Percentiles rank a stretch among this genome's conserved stretches.
Evolutionary conservation across 2,888 invertebrate genomes (phyloP).

Genomic region (Stenolophus ochropezus): DNA sequence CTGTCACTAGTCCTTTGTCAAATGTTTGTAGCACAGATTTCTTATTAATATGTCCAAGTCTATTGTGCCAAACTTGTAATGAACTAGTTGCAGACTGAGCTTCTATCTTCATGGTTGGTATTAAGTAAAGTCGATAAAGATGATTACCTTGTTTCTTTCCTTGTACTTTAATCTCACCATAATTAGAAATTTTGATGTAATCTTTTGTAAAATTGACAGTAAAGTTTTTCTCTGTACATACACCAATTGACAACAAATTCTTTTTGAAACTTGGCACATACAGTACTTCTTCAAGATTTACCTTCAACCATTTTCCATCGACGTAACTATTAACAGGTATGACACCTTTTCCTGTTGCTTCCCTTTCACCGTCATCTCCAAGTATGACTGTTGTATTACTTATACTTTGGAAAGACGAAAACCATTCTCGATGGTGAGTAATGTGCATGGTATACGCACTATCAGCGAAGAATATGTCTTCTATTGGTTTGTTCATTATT

Average conservation of each 20-base stretch:
- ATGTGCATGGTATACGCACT: no score
- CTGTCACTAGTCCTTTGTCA: conserved; percentile 55
- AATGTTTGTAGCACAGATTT: conserved; percentile 59
- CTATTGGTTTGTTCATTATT: no score
- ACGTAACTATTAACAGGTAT: no score
- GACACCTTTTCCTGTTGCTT: no score
- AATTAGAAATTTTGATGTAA: background rate
- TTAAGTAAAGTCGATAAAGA: background rate
- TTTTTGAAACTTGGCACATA: conserved; percentile 61
- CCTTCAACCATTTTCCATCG: background rate
- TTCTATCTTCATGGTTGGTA: background rate
- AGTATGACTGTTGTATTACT: no score
- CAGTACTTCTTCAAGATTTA: conserved; percentile 5
- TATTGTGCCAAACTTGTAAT: conserved; percentile 58
- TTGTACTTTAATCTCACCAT: background rate
- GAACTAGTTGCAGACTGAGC: conserved; percentile 4
- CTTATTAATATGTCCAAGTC: conserved; percentile 61
- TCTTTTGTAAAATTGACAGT: background rate
- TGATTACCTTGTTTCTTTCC: conserved; percentile 4
- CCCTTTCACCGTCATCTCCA: no score
- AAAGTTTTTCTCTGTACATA: no score
- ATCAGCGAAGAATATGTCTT: no score
- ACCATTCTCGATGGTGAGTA: no score
- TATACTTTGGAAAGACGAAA: no score
- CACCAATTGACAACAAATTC: conserved; percentile 44